Evolutionary conservation across 1,140 invertebrate genomes (phyloP), one percentile per base, ranked within the genome.

Genomic region (Drosophila guanche): DNA sequence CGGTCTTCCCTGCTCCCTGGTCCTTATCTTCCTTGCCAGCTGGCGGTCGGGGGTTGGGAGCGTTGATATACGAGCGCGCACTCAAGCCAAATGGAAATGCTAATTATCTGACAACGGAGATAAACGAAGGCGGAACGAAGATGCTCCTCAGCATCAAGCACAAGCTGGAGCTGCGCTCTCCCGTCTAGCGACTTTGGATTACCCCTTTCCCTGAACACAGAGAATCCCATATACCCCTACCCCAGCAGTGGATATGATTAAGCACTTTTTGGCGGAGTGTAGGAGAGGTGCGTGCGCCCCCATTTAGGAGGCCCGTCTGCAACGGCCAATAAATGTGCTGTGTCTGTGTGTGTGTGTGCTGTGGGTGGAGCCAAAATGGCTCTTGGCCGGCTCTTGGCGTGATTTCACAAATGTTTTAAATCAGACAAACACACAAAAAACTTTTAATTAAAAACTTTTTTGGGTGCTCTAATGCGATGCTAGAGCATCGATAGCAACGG

Each of bases 361-460:
- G 16, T 20, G 25, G 25, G 25, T 25, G 25, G 33, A 4, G 33
- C 33, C 10, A 4, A 37, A 12, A 12, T 20, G 16, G 33, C 33
- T 12, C 10, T 55, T 45, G 45, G 33, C 54, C 68, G 68, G 57
- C 67, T 76, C 74, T 78, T 10, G 46, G 58, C 48, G 68, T 81
- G 78, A 81, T 81, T 86, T 86, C 69, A 58, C 77, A 74, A 86
- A 81, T 81, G 69, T 70, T 71, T 57, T 61, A 81, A 88, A 85
- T 84, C 66, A 63, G 58, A 79, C 75, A 79, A 79, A 60, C 59
- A 56, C 75, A 75, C 55, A 47, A 79, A 86, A 78, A 86, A 78
- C 53, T 86, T 86, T 86, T 88, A 86, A 88, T 86, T 88, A 86
- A 86, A 86, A 86, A 86, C 81, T 86, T 86, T 37, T 80, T 60